Evolutionary conservation across 2,113 vertebrate genomes (phyloP), one percentile per base, ranked within the genome.

Genomic region (Ammodytes dubius): DNA sequence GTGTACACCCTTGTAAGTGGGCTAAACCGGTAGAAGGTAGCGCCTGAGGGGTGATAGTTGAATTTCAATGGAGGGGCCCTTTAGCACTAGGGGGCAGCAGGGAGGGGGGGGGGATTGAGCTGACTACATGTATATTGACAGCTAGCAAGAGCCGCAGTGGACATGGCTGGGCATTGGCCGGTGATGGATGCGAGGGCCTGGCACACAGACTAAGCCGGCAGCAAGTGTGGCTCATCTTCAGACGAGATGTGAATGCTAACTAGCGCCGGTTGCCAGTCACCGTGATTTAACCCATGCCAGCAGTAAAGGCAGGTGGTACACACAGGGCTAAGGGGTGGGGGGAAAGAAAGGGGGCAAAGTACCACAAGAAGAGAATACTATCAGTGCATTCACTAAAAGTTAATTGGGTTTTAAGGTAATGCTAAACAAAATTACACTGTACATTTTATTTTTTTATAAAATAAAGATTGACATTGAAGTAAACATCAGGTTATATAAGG

Each of bases 251-350:
- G 87, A 90, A 91, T 88, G 88, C 82, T 90, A 91, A 89, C 78
- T 17, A 83, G 11, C n/a, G 12, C 27, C 0, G 72, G 77, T 77
- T 66, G 86, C 81, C 87, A 81, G 81, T 89, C 79, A 70, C 79
- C 68, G 35, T 6, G 58, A 88, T 70, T 82, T 70, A 86, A 91
- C 81, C 19, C 49, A 71, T 68, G 85, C 76, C 83, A 91, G 77
- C 80, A 78, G 73, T 77, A 79, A 60, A 88, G 87, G 85, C 90
- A 91, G 93, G 88, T 92, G 92, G 89, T 77, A 54, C 61, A 72
- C 72, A 46, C 27, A 27, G 27, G 80, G 69, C 67, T 3, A 59
- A 13, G 11, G 63, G 52, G 7, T 13, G 1, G 35, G 0, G 6
- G 17, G 4, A 15, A 35, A 15, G 27, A 43, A 40, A 11, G 27